Evolutionary conservation across 1,140 invertebrate genomes (phyloP).

Genomic region (Planococcus citri): DNA sequence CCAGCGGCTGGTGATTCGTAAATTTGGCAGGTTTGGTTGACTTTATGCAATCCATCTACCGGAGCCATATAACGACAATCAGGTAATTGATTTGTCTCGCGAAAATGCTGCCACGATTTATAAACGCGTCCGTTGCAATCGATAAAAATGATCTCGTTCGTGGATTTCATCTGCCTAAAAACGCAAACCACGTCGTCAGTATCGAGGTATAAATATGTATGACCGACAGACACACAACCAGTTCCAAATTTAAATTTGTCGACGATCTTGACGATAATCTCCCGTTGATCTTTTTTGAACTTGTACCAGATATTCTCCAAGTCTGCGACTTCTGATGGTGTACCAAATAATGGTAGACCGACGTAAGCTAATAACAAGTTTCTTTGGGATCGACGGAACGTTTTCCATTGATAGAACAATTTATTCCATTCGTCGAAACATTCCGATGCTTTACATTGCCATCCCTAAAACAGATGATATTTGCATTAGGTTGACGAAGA

Average conservation of each 20-base stretch:
- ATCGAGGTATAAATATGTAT: not conserved
- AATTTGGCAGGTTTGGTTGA: not conserved
- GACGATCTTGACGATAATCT: too few species aligned
- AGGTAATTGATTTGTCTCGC: not conserved
- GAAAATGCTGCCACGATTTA: not conserved
- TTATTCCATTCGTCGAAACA: too few species aligned
- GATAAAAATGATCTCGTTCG: not conserved
- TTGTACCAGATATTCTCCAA: too few species aligned
- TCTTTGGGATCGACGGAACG: too few species aligned
- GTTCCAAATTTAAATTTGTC: not conserved
- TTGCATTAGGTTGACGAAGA: too few species aligned
- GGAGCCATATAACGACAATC: not conserved
- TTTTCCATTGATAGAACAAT: too few species aligned
- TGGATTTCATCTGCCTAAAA: not conserved
- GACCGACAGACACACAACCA: not conserved
- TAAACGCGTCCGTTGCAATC: not conserved
- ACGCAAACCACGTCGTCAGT: not conserved
- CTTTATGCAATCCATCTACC: not conserved
- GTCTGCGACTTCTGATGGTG: too few species aligned
- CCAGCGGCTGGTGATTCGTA: not conserved
- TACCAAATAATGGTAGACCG: too few species aligned
- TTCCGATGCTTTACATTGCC: too few species aligned
- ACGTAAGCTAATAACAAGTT: too few species aligned
- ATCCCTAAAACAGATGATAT: too few species aligned
- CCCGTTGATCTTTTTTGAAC: too few species aligned